A percentile compares a stretch with the other conserved stretches of the same genome.
Conservation (phyloP, 2,888 invertebrate species). For the Cephus nigrinus region DNA sequence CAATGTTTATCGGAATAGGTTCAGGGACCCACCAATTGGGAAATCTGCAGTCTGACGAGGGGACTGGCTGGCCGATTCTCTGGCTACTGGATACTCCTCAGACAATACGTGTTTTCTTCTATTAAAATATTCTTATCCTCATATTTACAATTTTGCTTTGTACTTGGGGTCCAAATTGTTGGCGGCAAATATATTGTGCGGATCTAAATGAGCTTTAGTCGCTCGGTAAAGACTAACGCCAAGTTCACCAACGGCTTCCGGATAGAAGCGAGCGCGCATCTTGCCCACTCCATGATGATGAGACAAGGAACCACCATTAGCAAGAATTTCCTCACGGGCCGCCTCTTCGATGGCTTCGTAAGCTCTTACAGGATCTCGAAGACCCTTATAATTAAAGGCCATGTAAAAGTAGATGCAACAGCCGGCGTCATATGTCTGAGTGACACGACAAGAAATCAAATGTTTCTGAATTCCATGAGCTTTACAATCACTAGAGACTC, state of each 20-base stretch:
- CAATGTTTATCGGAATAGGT: not conserved
- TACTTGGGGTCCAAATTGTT: conserved; percentile 75
- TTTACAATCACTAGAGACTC: conserved; percentile 76
- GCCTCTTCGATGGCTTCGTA: conserved; percentile 90
- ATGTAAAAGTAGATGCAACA: conserved; percentile 97
- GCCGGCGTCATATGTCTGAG: conserved; percentile 97
- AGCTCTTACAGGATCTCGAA: conserved; percentile 77
- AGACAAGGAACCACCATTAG: conserved; percentile 91
- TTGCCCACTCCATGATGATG: conserved; percentile 99
- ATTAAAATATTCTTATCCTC: not conserved
- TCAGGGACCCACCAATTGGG: not conserved
- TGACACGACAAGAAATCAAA: conserved; percentile 85
- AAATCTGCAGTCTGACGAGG: not conserved
- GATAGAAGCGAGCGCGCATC: conserved; percentile 88
- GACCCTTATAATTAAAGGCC: conserved; percentile 77
- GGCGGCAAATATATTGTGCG: conserved; percentile 92
- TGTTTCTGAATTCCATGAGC: conserved; percentile 72
- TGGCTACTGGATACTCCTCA: not conserved
- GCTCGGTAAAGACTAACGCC: conserved; percentile 83
- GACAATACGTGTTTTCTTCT: not conserved
- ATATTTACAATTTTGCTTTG: conserved; percentile 33
- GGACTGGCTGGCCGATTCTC: not conserved
- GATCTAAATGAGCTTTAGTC: conserved; percentile 90
- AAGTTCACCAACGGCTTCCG: conserved; percentile 83
- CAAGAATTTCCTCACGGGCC: conserved; percentile 92